phyloP scores from a whole-genome alignment of 1,140 invertebrate species.

The Cyphomyrmex costatus region DNA sequence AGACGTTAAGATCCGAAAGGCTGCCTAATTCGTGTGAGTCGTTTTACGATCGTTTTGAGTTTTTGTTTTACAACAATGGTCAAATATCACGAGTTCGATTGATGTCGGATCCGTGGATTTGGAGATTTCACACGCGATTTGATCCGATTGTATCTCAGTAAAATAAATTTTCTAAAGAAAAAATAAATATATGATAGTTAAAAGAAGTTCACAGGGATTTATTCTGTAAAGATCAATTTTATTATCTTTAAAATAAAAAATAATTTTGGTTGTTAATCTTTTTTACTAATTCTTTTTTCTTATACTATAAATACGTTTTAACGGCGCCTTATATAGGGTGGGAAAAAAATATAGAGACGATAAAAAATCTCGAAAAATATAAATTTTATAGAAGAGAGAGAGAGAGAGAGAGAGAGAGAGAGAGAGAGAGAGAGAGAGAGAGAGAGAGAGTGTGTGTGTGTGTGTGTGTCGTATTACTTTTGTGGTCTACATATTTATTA shows the following conservation, averaged over 20 bases:
- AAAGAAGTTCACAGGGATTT: constrained; percentile 18
- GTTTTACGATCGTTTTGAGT: constrained; percentile 38
- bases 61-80: constrained; percentile 16
- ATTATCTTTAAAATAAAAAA: background rate
- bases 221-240: constrained; percentile 13
- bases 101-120: constrained; percentile 24
- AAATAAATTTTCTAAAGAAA: constrained; percentile 6
- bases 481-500: too few species aligned
- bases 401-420: too few species aligned
- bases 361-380: too few species aligned
- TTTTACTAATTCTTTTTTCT: background rate
- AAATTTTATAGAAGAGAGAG: too few species aligned
- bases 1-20: constrained; percentile 78
- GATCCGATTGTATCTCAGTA: constrained; percentile 17
- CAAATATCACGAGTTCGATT: background rate
- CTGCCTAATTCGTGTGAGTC: constrained; percentile 75
- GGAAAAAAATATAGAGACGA: too few species aligned
- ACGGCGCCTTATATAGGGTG: background rate
- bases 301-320: background rate
- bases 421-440: too few species aligned
- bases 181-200: background rate
- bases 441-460: too few species aligned
- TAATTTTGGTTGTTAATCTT: background rate
- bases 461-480: too few species aligned
- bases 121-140: background rate